Evolutionary conservation across 2,888 invertebrate species (phyloP).

Genomic region (Ornithoptera priamus): DNA sequence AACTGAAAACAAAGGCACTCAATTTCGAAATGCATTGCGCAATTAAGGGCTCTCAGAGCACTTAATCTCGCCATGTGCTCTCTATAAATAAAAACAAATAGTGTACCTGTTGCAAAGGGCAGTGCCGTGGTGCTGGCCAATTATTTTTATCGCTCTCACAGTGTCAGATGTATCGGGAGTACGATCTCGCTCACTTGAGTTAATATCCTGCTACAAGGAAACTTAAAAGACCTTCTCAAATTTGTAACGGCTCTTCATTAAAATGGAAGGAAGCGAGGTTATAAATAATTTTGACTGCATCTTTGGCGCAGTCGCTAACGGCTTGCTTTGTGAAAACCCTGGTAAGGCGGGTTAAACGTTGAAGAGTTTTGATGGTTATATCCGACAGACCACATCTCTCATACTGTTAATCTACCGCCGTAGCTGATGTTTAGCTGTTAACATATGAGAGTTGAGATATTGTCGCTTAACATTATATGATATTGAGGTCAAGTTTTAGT

Average conservation of each 20-base stretch:
- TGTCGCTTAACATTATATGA: no score
- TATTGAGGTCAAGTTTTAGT: no score
- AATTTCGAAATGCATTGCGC: not conserved
- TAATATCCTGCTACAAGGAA: slow-evolving; percentile 49
- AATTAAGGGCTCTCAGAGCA: slow-evolving; percentile 39
- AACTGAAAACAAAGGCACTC: not conserved
- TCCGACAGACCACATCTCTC: no score
- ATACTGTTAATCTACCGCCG: no score
- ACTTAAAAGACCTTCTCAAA: slow-evolving; percentile 53
- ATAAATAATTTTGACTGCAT: no score
- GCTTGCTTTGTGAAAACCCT: no score
- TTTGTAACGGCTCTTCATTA: not conserved
- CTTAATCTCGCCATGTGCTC: slow-evolving; percentile 43
- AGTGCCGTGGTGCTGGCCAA: slow-evolving; percentile 41
- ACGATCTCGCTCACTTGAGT: slow-evolving; percentile 31
- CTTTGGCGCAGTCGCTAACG: no score
- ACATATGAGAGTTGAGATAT: no score
- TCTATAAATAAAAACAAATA: slow-evolving; percentile 49
- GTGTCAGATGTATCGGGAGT: slow-evolving; percentile 30
- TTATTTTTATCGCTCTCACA: slow-evolving; percentile 38
- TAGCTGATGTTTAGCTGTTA: no score
- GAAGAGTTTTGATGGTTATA: no score
- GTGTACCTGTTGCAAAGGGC: slow-evolving; percentile 47
- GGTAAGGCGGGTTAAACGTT: no score
- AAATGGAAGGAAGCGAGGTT: no score